These are phyloP conservation scores for Cheumatopsyche charites DNA, from an alignment of 1,140 invertebrate genomes.

Conservation along the genomic window DNA sequence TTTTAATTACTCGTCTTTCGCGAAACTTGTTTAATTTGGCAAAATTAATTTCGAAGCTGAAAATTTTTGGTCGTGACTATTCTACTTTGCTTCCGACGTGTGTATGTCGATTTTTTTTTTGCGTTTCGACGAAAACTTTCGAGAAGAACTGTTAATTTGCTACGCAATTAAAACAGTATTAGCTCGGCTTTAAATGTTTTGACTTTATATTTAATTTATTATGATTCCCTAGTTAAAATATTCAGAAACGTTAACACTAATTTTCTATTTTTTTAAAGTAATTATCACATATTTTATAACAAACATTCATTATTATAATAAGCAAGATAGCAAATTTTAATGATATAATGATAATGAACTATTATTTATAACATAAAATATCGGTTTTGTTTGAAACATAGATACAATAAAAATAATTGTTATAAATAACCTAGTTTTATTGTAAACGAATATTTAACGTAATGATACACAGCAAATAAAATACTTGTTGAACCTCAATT, in stretches of 20 bases:
- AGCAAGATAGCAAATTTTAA: too few species aligned
- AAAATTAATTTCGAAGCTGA: constrained; percentile 6
- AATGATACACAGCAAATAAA: too few species aligned
- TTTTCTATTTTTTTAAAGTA: too few species aligned
- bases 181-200: not conserved
- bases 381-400: too few species aligned
- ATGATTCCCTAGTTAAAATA: not conserved
- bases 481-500: too few species aligned
- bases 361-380: too few species aligned
- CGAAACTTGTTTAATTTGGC: constrained; percentile 14
- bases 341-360: too few species aligned
- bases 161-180: constrained; percentile 14
- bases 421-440: too few species aligned
- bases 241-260: constrained; percentile 12
- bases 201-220: not conserved
- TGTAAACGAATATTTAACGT: too few species aligned
- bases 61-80: constrained; percentile 15
- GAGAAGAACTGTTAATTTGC: constrained; percentile 14
- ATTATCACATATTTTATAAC: too few species aligned
- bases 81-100: constrained; percentile 20
- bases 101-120: not conserved
- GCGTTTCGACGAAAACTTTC: not conserved
- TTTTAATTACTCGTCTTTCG: constrained; percentile 14
- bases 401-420: too few species aligned
- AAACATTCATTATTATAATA: too few species aligned